phyloP scores from a whole-genome alignment of 1,140 invertebrate species.

The Orius insidiosus region DNA sequence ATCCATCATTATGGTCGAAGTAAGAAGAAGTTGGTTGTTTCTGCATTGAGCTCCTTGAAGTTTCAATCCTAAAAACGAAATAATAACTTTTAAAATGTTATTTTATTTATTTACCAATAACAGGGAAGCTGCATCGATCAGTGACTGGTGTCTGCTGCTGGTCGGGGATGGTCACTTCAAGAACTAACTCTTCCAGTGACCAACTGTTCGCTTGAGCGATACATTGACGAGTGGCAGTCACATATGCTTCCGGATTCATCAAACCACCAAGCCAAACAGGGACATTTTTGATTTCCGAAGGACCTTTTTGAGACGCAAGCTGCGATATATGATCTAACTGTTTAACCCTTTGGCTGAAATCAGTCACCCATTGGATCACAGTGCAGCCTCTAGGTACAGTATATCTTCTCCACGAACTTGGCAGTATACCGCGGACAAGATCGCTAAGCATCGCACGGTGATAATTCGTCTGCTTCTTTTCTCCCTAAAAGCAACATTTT shows the following conservation, averaged over 20 bases:
- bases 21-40: constrained; percentile 77
- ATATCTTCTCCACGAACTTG: constrained; percentile 74
- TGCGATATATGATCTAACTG: constrained; percentile 76
- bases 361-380: constrained; percentile 96
- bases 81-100: constrained; percentile 9
- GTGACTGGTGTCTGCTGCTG: constrained; percentile 34
- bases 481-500: constrained; percentile 41
- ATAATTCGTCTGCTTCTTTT: constrained; percentile 98
- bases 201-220: constrained; percentile 86
- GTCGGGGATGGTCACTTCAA: constrained; percentile 68
- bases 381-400: constrained; percentile 88
- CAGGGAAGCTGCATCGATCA: constrained; percentile 65
- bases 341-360: constrained; percentile 85
- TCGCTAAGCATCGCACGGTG: constrained; percentile 86
- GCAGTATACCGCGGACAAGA: constrained; percentile 87
- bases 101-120: constrained; percentile 34
- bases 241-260: constrained; percentile 95
- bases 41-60: constrained; percentile 86
- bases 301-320: constrained; percentile 67
- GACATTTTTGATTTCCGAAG: constrained; percentile 81
- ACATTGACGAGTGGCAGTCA: constrained; percentile 94
- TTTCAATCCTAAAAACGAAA: constrained; percentile 63
- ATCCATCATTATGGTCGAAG: constrained; percentile 86
- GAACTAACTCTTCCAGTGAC: constrained; percentile 85
- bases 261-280: constrained; percentile 92